A percentile compares a stretch with the other conserved stretches of the same genome.
These are phyloP conservation scores for Microtus pennsylvanicus DNA, from an alignment of 2,113 vertebrate genomes.

Conservation along the genomic window DNA sequence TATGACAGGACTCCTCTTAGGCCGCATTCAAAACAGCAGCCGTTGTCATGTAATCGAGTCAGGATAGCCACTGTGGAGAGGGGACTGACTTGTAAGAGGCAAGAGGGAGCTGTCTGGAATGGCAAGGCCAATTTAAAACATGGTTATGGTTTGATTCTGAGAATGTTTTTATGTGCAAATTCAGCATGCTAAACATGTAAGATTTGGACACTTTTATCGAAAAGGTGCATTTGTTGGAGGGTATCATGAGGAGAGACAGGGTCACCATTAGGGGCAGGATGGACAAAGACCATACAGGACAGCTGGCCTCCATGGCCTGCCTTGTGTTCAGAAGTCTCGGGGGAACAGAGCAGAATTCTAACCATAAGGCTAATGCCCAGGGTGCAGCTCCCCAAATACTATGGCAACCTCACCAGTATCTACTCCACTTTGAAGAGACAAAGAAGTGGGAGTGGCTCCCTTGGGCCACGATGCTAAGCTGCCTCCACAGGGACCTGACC, in stretches of 20 bases:
- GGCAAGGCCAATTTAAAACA: background rate
- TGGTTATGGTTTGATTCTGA: background rate
- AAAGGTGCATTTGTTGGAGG: background rate
- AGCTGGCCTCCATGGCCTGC: background rate
- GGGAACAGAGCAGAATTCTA: background rate
- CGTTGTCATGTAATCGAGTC: background rate
- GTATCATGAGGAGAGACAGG: background rate
- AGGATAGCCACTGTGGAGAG: background rate
- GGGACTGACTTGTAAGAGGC: background rate
- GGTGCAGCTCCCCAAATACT: background rate
- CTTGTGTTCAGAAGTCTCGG: background rate
- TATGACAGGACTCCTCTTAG: background rate
- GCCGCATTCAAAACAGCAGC: background rate
- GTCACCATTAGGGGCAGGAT: background rate
- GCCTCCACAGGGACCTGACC: accelerated
- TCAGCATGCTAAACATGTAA: background rate
- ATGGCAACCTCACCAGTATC: background rate
- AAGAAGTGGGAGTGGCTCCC: background rate
- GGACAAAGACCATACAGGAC: background rate
- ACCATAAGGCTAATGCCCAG: background rate
- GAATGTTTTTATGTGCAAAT: background rate
- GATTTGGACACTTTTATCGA: background rate
- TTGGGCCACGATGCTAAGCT: too few species aligned
- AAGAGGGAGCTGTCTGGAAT: background rate
- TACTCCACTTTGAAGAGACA: background rate